Evolutionary conservation across 2,888 invertebrate species (phyloP), one percentile per base, ranked within the genome.

Genomic region (Nezara viridula): DNA sequence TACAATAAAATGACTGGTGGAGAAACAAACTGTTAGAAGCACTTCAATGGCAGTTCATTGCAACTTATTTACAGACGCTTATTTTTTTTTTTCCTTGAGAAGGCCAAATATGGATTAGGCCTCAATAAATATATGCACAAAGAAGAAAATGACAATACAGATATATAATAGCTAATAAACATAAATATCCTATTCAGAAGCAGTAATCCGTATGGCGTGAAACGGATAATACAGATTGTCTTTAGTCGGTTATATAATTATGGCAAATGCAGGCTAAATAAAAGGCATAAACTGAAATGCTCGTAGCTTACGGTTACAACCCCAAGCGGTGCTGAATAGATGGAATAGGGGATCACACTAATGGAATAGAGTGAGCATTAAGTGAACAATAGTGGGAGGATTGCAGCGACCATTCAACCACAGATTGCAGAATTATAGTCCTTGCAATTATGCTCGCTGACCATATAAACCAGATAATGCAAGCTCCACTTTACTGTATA

Each of bases 371-470:
- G 81, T 47, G 40, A 81, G 81, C 44, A 81, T 81, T 81, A 81
- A 44, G 81, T 81, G 81, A 81, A 81, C 81, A 81, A 81, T 81
- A 81, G 24, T 10, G 44, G n/a, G 44, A n/a, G 81, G n/a, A 81
- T 81, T 81, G 81, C 44, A 9, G 24, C 1, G 14, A 21, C 3
- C 81, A 81, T 81, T 47, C 40, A 81, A 16, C 24, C 44, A 44
- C 81, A 81, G 44, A 81, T 81, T 81, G 81, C 81, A 81, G 81
- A 81, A 81, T 81, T 81, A 81, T 81, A 44, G 81, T 81, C 44
- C 4, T 40, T 40, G 81, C 81, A 81, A 81, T 81, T 81, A 81
- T 81, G 44, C 44, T 44, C 44, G 44, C 7, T 47, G 81, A n/a
- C 81, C 44, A n/a, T 44, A 81, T 81, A 81, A 81, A 81, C 81